Evolutionary conservation across 2,797 vertebrate species (phyloP).

Genomic region (Poecilia gillii): DNA sequence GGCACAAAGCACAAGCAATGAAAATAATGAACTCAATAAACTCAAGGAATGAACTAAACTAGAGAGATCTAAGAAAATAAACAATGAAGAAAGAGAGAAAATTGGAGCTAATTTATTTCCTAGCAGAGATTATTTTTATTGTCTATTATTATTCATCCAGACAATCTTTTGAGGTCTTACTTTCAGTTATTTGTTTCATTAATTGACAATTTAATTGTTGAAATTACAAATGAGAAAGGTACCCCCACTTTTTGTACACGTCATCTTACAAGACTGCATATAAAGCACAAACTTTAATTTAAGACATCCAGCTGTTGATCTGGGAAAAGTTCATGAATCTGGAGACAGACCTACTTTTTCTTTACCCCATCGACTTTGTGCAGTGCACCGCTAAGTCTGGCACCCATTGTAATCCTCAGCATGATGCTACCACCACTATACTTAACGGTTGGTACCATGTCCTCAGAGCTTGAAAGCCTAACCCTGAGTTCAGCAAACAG

Average conservation of each 20-base stretch:
- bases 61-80: no score
- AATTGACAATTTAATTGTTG: background rate
- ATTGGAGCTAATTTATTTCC: no score
- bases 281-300: background rate
- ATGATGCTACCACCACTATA: background rate
- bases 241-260: background rate
- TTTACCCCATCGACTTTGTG: background rate
- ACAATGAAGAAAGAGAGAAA: no score
- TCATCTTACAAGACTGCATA: background rate
- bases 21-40: no score
- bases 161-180: background rate
- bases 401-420: background rate
- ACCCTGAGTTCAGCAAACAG: background rate
- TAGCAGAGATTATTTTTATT: no score
- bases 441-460: background rate
- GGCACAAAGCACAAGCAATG: no score
- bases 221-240: background rate
- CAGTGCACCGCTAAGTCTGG: background rate
- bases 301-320: background rate
- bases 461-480: background rate
- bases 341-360: no score
- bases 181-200: background rate
- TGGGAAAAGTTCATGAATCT: background rate
- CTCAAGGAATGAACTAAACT: no score
- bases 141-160: no score